A percentile compares a stretch with the other conserved stretches of the same genome.
Evolutionary conservation across 2,113 vertebrate genomes (phyloP).

Genomic region (Elephas maximus): DNA sequence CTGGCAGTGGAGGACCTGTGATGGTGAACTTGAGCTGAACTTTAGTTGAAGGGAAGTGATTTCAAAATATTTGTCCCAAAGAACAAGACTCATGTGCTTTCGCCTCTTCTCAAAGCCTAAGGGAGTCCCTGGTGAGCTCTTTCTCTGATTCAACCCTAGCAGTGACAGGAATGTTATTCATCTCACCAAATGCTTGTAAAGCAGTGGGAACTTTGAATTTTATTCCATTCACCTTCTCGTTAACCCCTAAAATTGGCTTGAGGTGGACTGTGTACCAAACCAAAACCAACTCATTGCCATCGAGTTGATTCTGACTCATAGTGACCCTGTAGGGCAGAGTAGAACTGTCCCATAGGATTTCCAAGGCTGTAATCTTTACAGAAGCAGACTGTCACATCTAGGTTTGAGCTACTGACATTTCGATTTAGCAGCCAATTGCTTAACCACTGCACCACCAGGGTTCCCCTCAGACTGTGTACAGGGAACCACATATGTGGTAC

Average conservation of each 20-base stretch:
- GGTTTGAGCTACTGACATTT: too few relatives aligned
- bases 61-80: not conserved
- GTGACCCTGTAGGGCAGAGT: not conserved
- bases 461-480: not conserved
- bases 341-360: not conserved
- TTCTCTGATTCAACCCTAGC: not conserved
- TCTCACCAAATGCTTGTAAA: slow-evolving; percentile 58
- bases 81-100: not conserved
- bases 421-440: too few relatives aligned
- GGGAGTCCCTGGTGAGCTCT: not conserved
- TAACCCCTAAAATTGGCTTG: not conserved
- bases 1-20: not conserved
- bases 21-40: not conserved
- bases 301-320: not conserved
- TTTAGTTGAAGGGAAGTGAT: not conserved
- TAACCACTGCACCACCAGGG: not conserved
- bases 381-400: too few relatives aligned
- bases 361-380: not conserved
- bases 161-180: not conserved
- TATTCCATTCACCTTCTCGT: not conserved
- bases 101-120: not conserved
- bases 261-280: not conserved
- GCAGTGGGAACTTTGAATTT: slow-evolving; percentile 43
- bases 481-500: fast-evolving
- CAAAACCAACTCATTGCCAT: not conserved